phyloP scores from a whole-genome alignment of 2,888 invertebrate genomes.

The Eustalomyia histrio region DNA sequence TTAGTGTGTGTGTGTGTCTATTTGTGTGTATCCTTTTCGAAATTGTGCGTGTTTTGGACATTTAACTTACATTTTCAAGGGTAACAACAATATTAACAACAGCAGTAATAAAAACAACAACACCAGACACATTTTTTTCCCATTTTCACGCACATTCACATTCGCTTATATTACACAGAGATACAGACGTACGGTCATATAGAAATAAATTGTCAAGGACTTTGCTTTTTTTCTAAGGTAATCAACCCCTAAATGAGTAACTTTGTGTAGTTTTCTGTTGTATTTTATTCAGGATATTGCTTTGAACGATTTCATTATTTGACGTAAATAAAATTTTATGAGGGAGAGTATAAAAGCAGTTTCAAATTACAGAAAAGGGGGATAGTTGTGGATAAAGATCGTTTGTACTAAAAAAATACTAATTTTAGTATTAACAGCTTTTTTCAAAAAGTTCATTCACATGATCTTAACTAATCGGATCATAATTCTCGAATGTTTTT shows the following conservation, averaged over 20 bases:
- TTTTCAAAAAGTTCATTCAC: too few relatives aligned
- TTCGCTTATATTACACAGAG: constrained; percentile 1
- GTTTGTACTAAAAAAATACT: too few relatives aligned
- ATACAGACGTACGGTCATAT: constrained; percentile 15
- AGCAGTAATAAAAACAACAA: constrained; percentile 30
- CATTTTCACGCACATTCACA: constrained; percentile 30
- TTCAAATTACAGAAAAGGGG: background rate
- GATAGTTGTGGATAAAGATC: background rate
- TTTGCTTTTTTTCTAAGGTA: constrained; percentile 49
- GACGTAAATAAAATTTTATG: constrained; percentile 20
- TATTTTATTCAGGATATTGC: constrained; percentile 51
- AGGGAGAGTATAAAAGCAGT: background rate
- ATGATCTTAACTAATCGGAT: too few relatives aligned
- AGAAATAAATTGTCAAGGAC: constrained; percentile 60
- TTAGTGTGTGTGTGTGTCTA: background rate
- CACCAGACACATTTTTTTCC: constrained; percentile 48
- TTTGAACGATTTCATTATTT: constrained; percentile 49
- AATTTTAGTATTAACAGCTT: too few relatives aligned
- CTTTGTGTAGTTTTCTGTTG: constrained; percentile 37
- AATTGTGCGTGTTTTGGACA: constrained; percentile 61
- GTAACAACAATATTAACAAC: constrained; percentile 45
- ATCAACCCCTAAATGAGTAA: constrained; percentile 58
- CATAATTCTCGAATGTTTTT: too few relatives aligned
- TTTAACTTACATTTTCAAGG: constrained; percentile 59
- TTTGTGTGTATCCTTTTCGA: constrained; percentile 26